Conservation (phyloP, 2,797 vertebrate species). For the Apodemus agrarius region DNA sequence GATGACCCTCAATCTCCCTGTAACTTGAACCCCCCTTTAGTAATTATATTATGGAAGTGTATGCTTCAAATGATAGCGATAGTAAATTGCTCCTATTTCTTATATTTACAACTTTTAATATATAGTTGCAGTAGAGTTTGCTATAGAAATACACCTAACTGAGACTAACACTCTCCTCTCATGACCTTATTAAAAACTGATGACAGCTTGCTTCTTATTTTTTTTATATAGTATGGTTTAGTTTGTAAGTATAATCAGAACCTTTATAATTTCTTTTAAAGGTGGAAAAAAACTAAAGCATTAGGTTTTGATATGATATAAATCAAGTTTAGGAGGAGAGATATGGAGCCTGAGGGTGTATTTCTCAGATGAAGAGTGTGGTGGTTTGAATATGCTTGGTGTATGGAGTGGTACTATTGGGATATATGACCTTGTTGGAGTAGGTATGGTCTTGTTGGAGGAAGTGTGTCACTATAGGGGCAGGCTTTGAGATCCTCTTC, state of each 20-base stretch:
- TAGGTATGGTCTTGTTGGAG: not conserved
- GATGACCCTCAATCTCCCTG: not conserved
- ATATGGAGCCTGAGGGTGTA: not conserved
- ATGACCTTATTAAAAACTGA: conserved; percentile 9
- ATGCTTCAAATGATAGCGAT: not conserved
- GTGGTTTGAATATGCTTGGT: not conserved
- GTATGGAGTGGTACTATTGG: not conserved
- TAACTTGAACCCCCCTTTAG: not conserved
- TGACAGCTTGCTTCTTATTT: not conserved
- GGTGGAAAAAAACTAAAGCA: conserved; percentile 8
- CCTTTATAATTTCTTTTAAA: conserved; percentile 39
- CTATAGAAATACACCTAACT: not conserved
- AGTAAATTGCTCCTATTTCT: not conserved
- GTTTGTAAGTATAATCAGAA: conserved; percentile 9
- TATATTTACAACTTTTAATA: not conserved
- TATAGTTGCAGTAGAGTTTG: not conserved
- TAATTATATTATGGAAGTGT: not conserved
- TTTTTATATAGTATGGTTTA: not conserved
- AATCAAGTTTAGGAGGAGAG: not conserved
- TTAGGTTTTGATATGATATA: conserved; percentile 27
- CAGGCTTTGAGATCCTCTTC: not conserved
- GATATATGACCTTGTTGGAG: not conserved
- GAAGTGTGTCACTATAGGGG: not conserved
- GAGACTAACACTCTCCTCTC: not conserved
- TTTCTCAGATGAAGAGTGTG: not conserved